Conservation (phyloP, 2,797 vertebrate species). For the Eutrigla gurnardus region DNA sequence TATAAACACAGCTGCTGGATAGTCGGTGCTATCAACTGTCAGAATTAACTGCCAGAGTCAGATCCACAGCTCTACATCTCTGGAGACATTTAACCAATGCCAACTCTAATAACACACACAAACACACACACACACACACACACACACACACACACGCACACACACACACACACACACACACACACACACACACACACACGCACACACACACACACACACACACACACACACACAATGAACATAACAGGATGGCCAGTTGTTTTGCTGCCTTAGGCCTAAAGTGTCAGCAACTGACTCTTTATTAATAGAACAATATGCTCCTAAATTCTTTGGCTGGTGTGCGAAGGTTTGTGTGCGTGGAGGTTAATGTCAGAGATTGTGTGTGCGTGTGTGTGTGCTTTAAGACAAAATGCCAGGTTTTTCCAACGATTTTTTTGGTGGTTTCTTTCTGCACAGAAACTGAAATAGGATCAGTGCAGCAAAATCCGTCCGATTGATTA, state of each 20-base stretch:
- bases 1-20: slow-evolving; percentile 75
- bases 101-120: slow-evolving; percentile 54
- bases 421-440: slow-evolving; percentile 24
- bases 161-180: slow-evolving; percentile 18
- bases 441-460: slow-evolving; percentile 33
- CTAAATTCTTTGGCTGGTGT: slow-evolving; percentile 20
- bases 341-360: slow-evolving; percentile 7
- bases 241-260: slow-evolving; percentile 49
- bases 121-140: slow-evolving; percentile 28
- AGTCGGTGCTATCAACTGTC: slow-evolving; percentile 79
- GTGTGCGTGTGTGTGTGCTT: slow-evolving; percentile 4
- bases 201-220: slow-evolving; percentile 23
- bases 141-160: slow-evolving; percentile 23
- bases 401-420: slow-evolving; percentile 49
- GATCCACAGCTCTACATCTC: slow-evolving; percentile 69
- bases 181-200: slow-evolving; percentile 36
- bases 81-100: slow-evolving; percentile 70
- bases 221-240: too few species aligned
- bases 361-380: slow-evolving; percentile 2
- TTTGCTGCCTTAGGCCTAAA: slow-evolving; percentile 41
- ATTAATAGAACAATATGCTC: slow-evolving; percentile 61
- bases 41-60: slow-evolving; percentile 79
- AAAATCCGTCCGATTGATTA: slow-evolving; percentile 32
- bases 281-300: slow-evolving; percentile 54
- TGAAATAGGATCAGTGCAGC: slow-evolving; percentile 39